Conservation (phyloP, 2,888 invertebrate species). For the Watsonalla binaria region DNA sequence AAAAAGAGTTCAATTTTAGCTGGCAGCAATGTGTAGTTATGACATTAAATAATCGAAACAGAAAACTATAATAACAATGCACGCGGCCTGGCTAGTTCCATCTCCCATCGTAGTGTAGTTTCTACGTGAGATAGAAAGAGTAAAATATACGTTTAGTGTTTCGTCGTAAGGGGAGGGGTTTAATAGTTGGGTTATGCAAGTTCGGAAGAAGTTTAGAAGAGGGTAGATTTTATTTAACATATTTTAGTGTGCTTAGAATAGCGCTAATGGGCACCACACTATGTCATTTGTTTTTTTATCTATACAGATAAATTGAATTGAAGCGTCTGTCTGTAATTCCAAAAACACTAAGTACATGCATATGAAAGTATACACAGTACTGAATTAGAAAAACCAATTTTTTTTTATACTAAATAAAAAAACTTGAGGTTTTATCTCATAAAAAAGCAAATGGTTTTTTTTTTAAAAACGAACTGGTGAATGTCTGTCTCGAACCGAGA, state of each 20-base stretch:
- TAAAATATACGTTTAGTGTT: conserved; percentile 30
- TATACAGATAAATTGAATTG: no score
- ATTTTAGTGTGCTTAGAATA: conserved; percentile 52
- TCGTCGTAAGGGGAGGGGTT: conserved; percentile 49
- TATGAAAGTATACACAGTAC: no score
- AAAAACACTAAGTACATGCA: no score
- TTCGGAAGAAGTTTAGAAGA: conserved; percentile 74
- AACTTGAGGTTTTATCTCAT: no score
- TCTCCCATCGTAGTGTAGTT: conserved; percentile 43
- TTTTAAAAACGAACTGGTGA: no score
- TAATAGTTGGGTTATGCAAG: conserved; percentile 65
- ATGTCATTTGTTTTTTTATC: conserved; percentile 50
- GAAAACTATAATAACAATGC: conserved; percentile 73
- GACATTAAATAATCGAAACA: conserved; percentile 17
- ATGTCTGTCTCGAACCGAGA: no score
- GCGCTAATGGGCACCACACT: conserved; percentile 30
- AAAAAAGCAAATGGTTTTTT: no score
- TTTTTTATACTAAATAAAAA: no score
- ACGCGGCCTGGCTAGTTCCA: conserved; percentile 44
- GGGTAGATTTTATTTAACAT: conserved; percentile 74
- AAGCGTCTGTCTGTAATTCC: no score
- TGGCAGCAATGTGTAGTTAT: conserved; percentile 11
- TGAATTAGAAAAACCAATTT: no score
- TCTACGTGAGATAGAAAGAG: conserved; percentile 36
- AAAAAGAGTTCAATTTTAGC: conserved; percentile 11